Percentiles rank a stretch among this genome's conserved stretches.
phyloP scores from a whole-genome alignment of 2,113 vertebrate genomes.

The Natator depressus region DNA sequence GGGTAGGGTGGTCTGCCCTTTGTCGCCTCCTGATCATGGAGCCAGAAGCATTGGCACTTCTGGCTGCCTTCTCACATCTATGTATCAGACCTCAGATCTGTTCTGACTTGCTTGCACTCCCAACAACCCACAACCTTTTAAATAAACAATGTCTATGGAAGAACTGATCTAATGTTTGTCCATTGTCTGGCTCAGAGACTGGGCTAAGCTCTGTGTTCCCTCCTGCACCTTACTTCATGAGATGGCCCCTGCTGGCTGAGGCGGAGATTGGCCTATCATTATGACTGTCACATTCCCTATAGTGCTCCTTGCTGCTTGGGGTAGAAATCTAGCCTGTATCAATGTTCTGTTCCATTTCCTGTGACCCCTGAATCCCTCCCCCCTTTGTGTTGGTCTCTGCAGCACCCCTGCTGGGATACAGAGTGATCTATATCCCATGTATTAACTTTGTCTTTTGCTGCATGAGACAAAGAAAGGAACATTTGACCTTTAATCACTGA shows the following conservation, averaged over 20 bases:
- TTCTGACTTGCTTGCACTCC: background rate
- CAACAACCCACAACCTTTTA: background rate
- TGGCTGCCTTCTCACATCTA: background rate
- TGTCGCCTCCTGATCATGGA: background rate
- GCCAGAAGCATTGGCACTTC: background rate
- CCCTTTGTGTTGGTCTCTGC: background rate
- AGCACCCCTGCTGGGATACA: background rate
- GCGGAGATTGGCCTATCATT: background rate
- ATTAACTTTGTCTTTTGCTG: background rate
- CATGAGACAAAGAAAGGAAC: background rate
- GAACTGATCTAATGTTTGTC: background rate
- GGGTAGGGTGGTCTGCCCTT: background rate
- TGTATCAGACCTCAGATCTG: background rate
- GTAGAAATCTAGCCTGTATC: background rate
- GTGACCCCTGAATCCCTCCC: background rate
- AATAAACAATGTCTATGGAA: background rate
- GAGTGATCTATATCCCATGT: background rate
- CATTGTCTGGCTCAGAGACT: background rate
- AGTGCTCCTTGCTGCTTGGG: background rate
- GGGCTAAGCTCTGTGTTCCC: background rate
- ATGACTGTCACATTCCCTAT: background rate
- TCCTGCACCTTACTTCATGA: background rate
- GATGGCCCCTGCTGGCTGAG: background rate
- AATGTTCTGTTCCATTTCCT: background rate
- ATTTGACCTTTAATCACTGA: background rate